Base-by-base conservation (phyloP, 2,113 vertebrate genomes). In the Etheostoma spectabile region DNA sequence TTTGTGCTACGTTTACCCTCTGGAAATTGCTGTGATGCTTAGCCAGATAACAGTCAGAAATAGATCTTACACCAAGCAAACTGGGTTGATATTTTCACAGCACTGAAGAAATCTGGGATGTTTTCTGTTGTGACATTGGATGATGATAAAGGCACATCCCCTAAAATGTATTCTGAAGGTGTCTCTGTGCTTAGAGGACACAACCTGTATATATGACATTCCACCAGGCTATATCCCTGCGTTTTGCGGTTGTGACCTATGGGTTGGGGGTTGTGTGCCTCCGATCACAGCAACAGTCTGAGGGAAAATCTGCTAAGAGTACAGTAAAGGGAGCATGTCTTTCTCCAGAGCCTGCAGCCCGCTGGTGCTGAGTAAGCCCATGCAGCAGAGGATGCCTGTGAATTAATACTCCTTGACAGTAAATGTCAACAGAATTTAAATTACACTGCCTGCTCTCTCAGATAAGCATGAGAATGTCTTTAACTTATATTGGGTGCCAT, bases 401-500 rank as follows among this genome's bases (percentile, higher is more conserved):
- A 93, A 91, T 93, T 96, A 95, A 96, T 93, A 88, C 91, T 91
- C 88, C 91, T 92, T 95, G 95, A 96, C 95, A 95, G 94, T 93
- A 94, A 95, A 95, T 95, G 95, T 96, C 95, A 96, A 95, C 94
- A 94, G 95, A 94, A 95, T 95, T 96, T 94, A 95, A 94, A 95
- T 94, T 94, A 93, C 88, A 87, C 80, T 80, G 91, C 88, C 91
- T 90, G 92, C 92, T 92, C 93, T 82, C 90, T 93, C 92, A 93
- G 84, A 89, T 87, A 84, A 94, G 86, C 92, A 92, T 90, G 89
- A 91, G 93, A 90, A 90, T 91, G 91, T 91, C 93, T 93, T 94
- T 95, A 94, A 93, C 93, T 94, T 93, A 82, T 92, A 93, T 93
- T 85, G 87, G 92, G 91, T 89, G 90, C 92, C 82, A 88, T 90